phyloP scores from a whole-genome alignment of 2,113 vertebrate species.

The Zosterops hypoxanthus region DNA sequence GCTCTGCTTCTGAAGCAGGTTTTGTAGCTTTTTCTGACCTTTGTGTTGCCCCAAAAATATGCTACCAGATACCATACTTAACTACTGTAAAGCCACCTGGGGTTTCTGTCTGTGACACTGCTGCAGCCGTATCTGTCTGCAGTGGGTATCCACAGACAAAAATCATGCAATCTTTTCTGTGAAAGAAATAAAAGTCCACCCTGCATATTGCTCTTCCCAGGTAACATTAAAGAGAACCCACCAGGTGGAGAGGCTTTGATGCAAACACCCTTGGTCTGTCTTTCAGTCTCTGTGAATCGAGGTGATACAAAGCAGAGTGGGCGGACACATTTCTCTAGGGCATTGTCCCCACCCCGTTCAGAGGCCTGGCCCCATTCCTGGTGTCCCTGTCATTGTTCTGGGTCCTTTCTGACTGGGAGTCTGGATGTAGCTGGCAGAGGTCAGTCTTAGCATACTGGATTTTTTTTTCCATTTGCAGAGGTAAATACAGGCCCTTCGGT shows the following conservation, averaged over 20 bases:
- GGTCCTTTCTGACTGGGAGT: neutral
- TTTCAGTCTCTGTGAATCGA: neutral
- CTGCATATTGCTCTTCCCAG: neutral
- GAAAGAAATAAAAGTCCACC: neutral
- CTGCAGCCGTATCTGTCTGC: neutral
- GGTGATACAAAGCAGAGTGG: neutral
- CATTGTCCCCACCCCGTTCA: rapidly evolving
- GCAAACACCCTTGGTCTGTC: neutral
- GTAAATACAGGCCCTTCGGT: neutral
- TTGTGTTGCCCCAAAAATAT: neutral
- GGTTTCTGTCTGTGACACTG: neutral
- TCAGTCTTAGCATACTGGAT: neutral
- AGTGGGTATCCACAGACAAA: neutral
- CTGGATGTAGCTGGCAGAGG: neutral
- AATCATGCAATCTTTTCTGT: neutral
- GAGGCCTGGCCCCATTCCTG: rapidly evolving
- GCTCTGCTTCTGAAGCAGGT: neutral
- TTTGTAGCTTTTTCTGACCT: neutral
- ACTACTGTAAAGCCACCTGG: neutral
- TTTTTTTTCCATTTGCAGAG: neutral
- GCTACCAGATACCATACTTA: neutral
- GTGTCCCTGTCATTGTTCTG: neutral
- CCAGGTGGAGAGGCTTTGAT: neutral
- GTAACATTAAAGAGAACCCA: neutral
- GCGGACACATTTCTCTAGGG: neutral